Base-by-base conservation (phyloP, 1,140 invertebrate species). In the Drosophila ironensis region DNA sequence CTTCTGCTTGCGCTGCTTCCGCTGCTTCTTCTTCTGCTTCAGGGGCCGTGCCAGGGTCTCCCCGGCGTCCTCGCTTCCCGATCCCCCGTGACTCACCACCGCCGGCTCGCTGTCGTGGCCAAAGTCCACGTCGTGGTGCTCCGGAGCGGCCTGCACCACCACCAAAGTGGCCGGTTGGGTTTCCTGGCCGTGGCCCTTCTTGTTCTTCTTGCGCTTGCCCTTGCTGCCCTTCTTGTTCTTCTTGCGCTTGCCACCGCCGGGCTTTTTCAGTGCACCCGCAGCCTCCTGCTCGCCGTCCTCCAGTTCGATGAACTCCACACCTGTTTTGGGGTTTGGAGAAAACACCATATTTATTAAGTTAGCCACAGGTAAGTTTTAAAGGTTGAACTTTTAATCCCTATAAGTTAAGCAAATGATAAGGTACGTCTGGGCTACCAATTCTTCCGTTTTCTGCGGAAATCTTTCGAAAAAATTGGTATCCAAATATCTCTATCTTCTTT, bases 291-390 rank as follows among this genome's bases (percentile, higher is more conserved):
- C 54, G 0, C 52, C 71, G 1, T 87, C 82, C 41, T 77, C 48
- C n/a, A 89, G 77, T 24, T 89, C 87, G 3, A 89, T 86, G 35
- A 89, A 89, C 44, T 89, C 87, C 2, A 70, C 73, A 14, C 47
- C 56, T 59, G 9, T 1, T 24, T 14, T n/a, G n/a, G 0, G 2
- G 5, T 22, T 22, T 22, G 20, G 20, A 22, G 5, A 22, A 3
- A n/a, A n/a, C n/a, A n/a, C n/a, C n/a, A n/a, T n/a, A n/a, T n/a
- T n/a, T n/a, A n/a, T n/a, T n/a, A n/a, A n/a, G n/a, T n/a, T n/a
- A n/a, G n/a, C n/a, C n/a, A n/a, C n/a, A n/a, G n/a, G n/a, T n/a
- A n/a, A n/a, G n/a, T n/a, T n/a, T n/a, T n/a, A n/a, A n/a, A n/a
- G n/a, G n/a, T n/a, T n/a, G n/a, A n/a, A n/a, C n/a, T n/a, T n/a